Base-by-base conservation (phyloP, 30 jellyfish, hydroid and myxozoan genomes). In the Chrysaora quinquecirrha region DNA sequence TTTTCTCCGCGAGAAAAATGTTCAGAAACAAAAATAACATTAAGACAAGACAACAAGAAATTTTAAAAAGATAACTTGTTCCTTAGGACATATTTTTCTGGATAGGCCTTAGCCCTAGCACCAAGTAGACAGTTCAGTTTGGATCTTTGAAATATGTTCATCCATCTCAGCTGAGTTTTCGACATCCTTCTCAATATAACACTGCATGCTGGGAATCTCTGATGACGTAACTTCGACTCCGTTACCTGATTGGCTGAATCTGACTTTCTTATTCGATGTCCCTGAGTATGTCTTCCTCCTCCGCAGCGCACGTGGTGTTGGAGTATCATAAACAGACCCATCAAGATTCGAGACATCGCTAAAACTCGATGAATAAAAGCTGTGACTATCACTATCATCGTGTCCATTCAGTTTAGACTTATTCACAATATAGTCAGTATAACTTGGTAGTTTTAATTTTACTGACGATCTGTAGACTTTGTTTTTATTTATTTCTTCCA, bases 301-400 rank as follows among this genome's bases (percentile, higher is more conserved):
- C 22, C 90, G 82, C 75, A 80, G 58, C 2, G 48, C 81, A 14
- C 90, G 90, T 0, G 90, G 90, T n/a, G n/a, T n/a, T n/a, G n/a
- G n/a, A 9, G 90, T 80, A n/a, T 69, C 75, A 48, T 1, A 80
- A 65, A 65, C 16, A 19, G 35, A 71, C 3, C 83, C 46, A 9
- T 66, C 82, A 1, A 20, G 54, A 11, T 58, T 76, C 9, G 84
- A 25, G 14, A 64, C 43, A 22, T 62, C 81, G 29, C 74, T 35
- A 20, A 6, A 27, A 48, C 56, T 48, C 9, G 80, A 35, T 1
- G 72, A 33, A n/a, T 38, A 29, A 7, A 29, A 58, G 12, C 50
- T 52, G 48, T 80, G 82, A 38, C 29, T 38, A n/a, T 70, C 35
- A 38, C 38, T n/a, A 30, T 63, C 49, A 24, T n/a, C 6, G 6